Evolutionary conservation across 2,113 vertebrate species (phyloP), one percentile per base, ranked within the genome.

Genomic region (Argyrosomus japonicus): DNA sequence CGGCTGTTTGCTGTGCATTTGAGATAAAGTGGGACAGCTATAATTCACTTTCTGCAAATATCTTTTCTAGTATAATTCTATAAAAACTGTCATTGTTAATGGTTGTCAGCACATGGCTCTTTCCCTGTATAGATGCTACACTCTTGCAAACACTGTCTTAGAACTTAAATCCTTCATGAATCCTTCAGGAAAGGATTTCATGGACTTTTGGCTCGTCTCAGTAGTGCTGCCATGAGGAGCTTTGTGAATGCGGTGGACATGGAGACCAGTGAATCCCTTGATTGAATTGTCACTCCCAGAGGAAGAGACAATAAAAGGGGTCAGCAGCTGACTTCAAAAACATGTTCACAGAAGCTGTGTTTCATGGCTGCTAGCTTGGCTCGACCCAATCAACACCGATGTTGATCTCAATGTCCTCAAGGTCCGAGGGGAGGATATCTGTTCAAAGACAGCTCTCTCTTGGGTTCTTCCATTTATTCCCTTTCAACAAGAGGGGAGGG

Each of bases 201-300:
- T 88, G 86, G 89, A 88, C 85, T 68, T 87, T 75, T 82, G 79
- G 64, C 82, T 91, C 15, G 48, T 79, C 68, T 91, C 82, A 85
- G 67, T 80, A 74, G 89, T 69, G 84, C 81, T 91, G 91, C 89
- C 85, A 83, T 23, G 75, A 80, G 84, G 88, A 70, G 89, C 89
- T 88, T 79, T 91, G 84, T 86, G 85, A 84, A 81, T 85, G 61
- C 82, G 79, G 68, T 68, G 87, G 50, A 86, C 74, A 82, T 65
- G 73, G 70, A 72, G 63, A 86, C 80, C 84, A 86, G 70, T 81
- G 90, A 88, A 89, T 93, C 87, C 90, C 86, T 77, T 89, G 87
- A 92, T 90, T 92, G 89, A 93, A 91, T 92, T 89, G 88, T 91
- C 84, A 71, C 64, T 90, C 91, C 88, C 88, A 78, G 77, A 61